Conservation (phyloP, 2,113 vertebrate genomes). For the Heterochromis multidens region DNA sequence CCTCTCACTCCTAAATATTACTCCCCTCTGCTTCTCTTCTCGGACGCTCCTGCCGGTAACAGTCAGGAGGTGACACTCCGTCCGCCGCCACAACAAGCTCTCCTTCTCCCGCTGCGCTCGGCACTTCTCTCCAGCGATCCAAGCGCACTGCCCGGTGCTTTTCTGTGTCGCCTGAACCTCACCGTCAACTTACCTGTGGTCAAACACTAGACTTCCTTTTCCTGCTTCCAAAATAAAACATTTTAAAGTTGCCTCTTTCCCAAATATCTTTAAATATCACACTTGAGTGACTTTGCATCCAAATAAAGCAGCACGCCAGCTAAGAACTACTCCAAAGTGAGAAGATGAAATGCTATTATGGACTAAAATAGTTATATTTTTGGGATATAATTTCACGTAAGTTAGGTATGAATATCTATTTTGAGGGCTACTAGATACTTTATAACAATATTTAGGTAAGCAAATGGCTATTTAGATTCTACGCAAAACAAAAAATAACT, state of each 20-base stretch:
- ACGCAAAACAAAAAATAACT: neutral
- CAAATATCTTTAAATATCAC: neutral
- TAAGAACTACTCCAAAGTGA: neutral
- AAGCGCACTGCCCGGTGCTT: constrained; percentile 45
- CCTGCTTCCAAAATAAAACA: constrained; percentile 35
- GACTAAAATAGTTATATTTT: neutral
- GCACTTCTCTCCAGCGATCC: neutral
- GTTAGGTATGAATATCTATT: neutral
- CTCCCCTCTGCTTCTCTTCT: neutral
- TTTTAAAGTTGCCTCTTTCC: neutral
- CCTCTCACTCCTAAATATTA: neutral
- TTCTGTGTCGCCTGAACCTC: neutral
- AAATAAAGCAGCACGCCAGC: neutral
- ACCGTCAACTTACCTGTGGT: neutral
- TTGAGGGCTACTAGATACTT: neutral
- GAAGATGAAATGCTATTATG: neutral
- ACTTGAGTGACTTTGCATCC: neutral
- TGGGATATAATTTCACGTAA: neutral
- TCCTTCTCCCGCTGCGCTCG: neutral
- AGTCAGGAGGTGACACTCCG: neutral
- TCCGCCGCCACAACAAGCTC: neutral
- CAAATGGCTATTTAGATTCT: neutral
- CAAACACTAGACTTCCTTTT: neutral
- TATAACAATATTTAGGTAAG: neutral
- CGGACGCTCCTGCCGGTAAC: neutral